Evolutionary conservation across 2,113 vertebrate species (phyloP).

Genomic region (Philantomba maxwellii): DNA sequence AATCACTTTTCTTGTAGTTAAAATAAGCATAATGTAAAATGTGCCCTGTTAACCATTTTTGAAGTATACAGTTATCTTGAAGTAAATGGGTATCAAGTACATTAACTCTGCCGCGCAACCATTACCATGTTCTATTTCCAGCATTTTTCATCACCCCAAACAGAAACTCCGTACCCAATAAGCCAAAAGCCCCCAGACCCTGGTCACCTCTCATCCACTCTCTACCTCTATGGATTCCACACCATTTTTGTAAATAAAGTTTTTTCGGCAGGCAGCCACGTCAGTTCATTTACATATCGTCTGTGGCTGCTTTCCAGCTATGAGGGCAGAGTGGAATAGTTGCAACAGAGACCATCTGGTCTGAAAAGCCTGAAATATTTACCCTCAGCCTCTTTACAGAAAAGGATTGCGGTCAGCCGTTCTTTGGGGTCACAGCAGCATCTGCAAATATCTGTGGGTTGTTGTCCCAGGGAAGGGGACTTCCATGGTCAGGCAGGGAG

Average conservation of each 20-base stretch:
- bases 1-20: not conserved
- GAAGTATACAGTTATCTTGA: not conserved
- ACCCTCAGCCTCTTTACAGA: not conserved
- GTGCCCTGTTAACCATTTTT: not conserved
- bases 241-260: not conserved
- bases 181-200: not conserved
- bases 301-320: fast-evolving
- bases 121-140: not conserved
- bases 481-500: not conserved
- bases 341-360: not conserved
- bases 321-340: not conserved
- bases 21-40: not conserved
- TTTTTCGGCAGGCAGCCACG: not conserved
- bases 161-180: not conserved
- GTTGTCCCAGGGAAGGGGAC: not conserved
- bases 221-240: not conserved
- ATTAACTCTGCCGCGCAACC: fast-evolving
- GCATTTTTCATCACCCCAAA: not conserved
- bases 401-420: fast-evolving
- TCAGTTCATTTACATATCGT: fast-evolving
- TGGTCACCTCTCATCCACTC: not conserved
- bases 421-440: not conserved
- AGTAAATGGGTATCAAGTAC: not conserved
- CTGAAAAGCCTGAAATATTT: not conserved
- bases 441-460: not conserved